These are phyloP conservation scores for Mamestra configurata DNA, from an alignment of 1,140 invertebrate genomes.

Conservation along the genomic window DNA sequence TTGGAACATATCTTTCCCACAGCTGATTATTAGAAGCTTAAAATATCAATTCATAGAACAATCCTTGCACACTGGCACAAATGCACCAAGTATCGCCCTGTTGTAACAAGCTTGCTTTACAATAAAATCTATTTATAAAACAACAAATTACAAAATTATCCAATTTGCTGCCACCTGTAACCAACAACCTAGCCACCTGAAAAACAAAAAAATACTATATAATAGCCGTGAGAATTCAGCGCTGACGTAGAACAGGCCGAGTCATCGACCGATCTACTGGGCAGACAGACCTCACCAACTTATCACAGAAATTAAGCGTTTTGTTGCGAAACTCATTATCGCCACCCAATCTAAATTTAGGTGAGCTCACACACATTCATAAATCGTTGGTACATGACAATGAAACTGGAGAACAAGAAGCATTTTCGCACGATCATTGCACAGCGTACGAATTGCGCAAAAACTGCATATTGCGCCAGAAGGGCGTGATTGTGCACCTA, in stretches of 20 bases:
- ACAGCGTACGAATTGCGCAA: constrained; percentile 62
- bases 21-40: no score
- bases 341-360: constrained; percentile 60
- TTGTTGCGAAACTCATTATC: constrained; percentile 53
- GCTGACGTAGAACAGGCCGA: background rate
- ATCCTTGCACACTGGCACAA: no score
- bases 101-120: background rate
- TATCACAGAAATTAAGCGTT: constrained; percentile 46
- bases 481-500: constrained; percentile 44
- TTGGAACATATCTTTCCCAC: no score
- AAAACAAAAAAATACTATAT: background rate
- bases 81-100: no score
- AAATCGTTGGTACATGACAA: constrained; percentile 68
- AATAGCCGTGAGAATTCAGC: constrained; percentile 36
- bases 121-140: background rate
- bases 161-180: background rate
- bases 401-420: constrained; percentile 71
- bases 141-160: background rate
- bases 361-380: constrained; percentile 55
- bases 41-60: no score
- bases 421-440: constrained; percentile 69
- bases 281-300: constrained; percentile 9
- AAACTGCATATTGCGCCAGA: constrained; percentile 62
- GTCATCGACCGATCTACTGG: constrained; percentile 47
- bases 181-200: background rate